Evolutionary conservation across 2,113 vertebrate species (phyloP).

Genomic region (Nymphicus hollandicus): DNA sequence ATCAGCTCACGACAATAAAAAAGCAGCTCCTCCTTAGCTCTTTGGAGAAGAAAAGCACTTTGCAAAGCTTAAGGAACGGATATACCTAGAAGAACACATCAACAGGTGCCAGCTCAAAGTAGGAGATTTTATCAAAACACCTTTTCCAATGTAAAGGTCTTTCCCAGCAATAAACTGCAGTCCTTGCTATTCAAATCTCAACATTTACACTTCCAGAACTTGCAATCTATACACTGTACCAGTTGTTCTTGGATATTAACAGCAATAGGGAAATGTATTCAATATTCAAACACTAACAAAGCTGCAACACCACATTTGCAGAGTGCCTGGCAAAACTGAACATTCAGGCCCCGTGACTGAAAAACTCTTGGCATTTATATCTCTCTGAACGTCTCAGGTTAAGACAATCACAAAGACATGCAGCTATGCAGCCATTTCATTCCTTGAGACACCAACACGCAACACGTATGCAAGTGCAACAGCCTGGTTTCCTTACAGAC

Average conservation of each 20-base stretch:
- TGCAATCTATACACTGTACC: neutral
- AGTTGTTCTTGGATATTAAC: neutral
- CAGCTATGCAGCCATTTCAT: accelerated
- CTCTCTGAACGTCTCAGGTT: neutral
- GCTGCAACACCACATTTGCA: neutral
- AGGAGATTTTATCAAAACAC: neutral
- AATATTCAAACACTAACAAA: neutral
- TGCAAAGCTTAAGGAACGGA: neutral
- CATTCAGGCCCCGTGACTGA: neutral
- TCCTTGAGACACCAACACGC: neutral
- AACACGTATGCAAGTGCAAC: accelerated
- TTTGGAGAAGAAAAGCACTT: neutral
- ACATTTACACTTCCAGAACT: neutral
- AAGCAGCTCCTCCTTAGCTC: neutral
- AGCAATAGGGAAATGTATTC: neutral
- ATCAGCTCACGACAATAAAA: neutral
- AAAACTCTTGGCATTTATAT: neutral
- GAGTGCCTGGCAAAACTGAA: neutral
- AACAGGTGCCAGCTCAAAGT: neutral
- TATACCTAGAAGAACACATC: neutral
- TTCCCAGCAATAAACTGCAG: neutral
- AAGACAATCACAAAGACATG: neutral
- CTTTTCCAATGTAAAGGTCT: neutral
- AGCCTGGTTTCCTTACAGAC: neutral
- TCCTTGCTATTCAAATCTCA: neutral